A percentile compares a stretch with the other conserved stretches of the same genome.
These are phyloP conservation scores for Tanytarsus gracilentus DNA, from an alignment of 2,888 invertebrate genomes.

Conservation along the genomic window DNA sequence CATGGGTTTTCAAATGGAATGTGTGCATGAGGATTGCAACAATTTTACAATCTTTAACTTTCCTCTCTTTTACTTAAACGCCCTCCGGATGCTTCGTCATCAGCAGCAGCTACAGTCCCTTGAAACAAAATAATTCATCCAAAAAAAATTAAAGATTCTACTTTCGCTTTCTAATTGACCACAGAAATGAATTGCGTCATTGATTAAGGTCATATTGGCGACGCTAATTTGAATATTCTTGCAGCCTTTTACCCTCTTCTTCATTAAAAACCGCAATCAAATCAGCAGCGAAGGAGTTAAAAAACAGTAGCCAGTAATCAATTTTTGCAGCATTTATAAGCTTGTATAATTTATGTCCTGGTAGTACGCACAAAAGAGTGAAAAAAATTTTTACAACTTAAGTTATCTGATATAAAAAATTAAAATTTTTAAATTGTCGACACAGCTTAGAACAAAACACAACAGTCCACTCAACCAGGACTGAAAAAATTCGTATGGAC, in stretches of 20 bases:
- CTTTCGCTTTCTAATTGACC: not conserved
- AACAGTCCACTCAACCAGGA: no score
- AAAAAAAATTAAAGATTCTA: not conserved
- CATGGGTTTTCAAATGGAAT: conserved; percentile 1
- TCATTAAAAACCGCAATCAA: conserved; percentile 16
- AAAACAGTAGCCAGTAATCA: conserved; percentile 29
- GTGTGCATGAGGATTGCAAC: not conserved
- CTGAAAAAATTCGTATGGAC: no score
- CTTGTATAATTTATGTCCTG: no score
- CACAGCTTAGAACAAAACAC: no score
- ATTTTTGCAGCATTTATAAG: conserved; percentile 7
- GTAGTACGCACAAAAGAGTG: no score
- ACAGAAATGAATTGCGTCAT: not conserved
- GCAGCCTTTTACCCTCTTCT: not conserved
- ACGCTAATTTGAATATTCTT: conserved; percentile 5
- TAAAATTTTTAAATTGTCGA: no score
- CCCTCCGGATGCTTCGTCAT: no score
- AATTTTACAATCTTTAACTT: not conserved
- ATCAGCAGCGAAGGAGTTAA: not conserved
- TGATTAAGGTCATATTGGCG: not conserved
- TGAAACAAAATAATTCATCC: not conserved
- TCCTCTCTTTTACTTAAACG: not conserved
- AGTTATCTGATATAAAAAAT: no score
- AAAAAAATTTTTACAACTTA: no score
- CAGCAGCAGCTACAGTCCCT: no score